Evolutionary conservation across 2,797 vertebrate species (phyloP).

Genomic region (Epinephelus coioides): DNA sequence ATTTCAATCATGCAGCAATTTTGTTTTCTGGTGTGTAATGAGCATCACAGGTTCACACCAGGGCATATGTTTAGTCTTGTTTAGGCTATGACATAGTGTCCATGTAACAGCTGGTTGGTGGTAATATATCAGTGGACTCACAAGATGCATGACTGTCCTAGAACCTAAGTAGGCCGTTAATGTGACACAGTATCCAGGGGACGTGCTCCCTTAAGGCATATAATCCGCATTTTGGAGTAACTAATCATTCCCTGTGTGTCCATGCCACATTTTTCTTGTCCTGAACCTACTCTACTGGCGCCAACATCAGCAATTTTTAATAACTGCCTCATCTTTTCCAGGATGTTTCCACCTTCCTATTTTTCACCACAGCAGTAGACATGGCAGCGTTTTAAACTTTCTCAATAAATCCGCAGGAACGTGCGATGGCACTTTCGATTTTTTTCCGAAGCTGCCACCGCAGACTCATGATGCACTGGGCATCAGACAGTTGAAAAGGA

Average conservation of each 20-base stretch:
- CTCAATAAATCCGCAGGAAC: conserved; percentile 68
- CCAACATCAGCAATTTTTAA: conserved; percentile 75
- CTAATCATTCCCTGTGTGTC: conserved; percentile 60
- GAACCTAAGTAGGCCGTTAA: conserved; percentile 54
- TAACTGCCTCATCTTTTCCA: conserved; percentile 69
- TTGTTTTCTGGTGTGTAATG: not conserved
- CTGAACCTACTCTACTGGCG: conserved; percentile 30
- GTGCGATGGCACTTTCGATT: conserved; percentile 51
- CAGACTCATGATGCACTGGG: conserved; percentile 40
- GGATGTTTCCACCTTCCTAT: conserved; percentile 44
- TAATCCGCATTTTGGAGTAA: conserved; percentile 63
- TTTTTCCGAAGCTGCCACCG: conserved; percentile 42
- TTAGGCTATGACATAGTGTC: conserved; percentile 11
- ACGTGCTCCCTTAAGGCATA: conserved; percentile 45
- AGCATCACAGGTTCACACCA: not conserved
- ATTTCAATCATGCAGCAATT: not conserved
- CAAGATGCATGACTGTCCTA: conserved; percentile 49
- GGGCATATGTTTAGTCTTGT: conserved; percentile 17
- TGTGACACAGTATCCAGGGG: conserved; percentile 51
- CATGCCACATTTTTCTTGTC: conserved; percentile 56
- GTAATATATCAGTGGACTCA: conserved; percentile 13
- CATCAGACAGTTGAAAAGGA: conserved; percentile 29
- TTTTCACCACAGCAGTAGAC: conserved; percentile 68
- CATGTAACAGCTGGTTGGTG: conserved; percentile 15
- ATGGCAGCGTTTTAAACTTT: conserved; percentile 63